Base-by-base conservation (phyloP, 2,888 invertebrate species). In the Parasteatoda lunata region DNA sequence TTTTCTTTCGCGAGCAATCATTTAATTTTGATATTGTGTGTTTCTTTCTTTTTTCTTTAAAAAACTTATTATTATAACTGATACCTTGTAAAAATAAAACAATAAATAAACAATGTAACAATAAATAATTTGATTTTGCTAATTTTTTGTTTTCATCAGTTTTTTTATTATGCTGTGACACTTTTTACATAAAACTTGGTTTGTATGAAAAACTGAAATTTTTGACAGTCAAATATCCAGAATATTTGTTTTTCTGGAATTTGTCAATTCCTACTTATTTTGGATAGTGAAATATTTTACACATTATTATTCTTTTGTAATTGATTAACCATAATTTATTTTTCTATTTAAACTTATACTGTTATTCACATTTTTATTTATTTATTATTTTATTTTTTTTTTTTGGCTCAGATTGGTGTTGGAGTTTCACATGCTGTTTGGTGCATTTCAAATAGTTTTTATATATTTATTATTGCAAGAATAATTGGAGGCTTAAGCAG, bases 401-500 rank as follows among this genome's bases (percentile, higher is more conserved):
- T 93, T 73, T 2, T 30, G 0, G 1, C 30, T 2, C 92, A 98
- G 97, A 91, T 94, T 88, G 98, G 98, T 49, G 96, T 98, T 91
- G 94, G 96, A 2, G 81, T 94, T 0, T 98, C 98, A 0, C 97
- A 98, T 92, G 93, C 95, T 0, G 91, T 98, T 84, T 99, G 99
- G 99, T 95, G 96, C 47, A 92, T 95, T 73, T 97, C 98, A 0
- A 94, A 93, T 88, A 97, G 95, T 91, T 98, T 99, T 92, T 94
- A 95, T 8, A 91, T 97, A 76, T 99, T 99, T 93, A 97, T 99
- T 49, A 90, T 98, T 89, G 96, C 98, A 0, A 94, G 99, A 90
- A 95, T 99, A 90, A 93, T 99, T 89, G 98, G 98, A 13, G 99
- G 99, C 0, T 93, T 99, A 47, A 97, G 97, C 92, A 98, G 99